These are phyloP conservation scores for Vanessa cardui DNA, from an alignment of 2,888 invertebrate species.

Conservation along the genomic window DNA sequence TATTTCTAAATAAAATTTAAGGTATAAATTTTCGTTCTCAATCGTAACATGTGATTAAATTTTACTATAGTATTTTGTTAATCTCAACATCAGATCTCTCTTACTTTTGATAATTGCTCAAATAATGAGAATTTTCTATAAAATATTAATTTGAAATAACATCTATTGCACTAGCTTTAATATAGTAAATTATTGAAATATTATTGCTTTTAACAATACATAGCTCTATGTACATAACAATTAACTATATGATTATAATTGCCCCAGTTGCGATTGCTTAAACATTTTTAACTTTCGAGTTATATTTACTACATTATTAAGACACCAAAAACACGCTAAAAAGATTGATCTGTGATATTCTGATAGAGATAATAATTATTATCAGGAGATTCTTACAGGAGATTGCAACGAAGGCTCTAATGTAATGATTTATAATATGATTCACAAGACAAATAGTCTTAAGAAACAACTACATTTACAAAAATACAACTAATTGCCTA, in stretches of 20 bases:
- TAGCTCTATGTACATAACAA: constrained; percentile 58
- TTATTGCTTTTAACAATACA: constrained; percentile 70
- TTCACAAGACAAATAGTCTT: constrained; percentile 35
- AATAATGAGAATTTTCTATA: constrained; percentile 56
- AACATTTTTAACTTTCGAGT: constrained; percentile 28
- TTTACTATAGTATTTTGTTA: constrained; percentile 59
- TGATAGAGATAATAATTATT: constrained; percentile 41
- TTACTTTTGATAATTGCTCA: constrained; percentile 51
- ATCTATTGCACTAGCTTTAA: constrained; percentile 75
- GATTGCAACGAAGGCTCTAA: constrained; percentile 69
- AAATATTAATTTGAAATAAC: constrained; percentile 74
- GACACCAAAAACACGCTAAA: constrained; percentile 8
- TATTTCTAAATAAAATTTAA: constrained; percentile 35
- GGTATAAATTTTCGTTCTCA: constrained; percentile 24
- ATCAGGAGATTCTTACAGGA: constrained; percentile 70
- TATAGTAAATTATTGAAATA: constrained; percentile 56
- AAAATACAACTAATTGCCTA: constrained; percentile 45
- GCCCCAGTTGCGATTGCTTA: constrained; percentile 40
- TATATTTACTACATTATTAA: constrained; percentile 8
- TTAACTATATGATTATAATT: constrained; percentile 46
- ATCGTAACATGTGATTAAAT: constrained; percentile 45
- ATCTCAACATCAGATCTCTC: constrained; percentile 81
- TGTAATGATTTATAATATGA: constrained; percentile 50
- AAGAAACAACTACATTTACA: constrained; percentile 51
- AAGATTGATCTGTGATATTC: constrained; percentile 40